Base-by-base conservation (phyloP, 2,113 vertebrate genomes). In the Micromys minutus region DNA sequence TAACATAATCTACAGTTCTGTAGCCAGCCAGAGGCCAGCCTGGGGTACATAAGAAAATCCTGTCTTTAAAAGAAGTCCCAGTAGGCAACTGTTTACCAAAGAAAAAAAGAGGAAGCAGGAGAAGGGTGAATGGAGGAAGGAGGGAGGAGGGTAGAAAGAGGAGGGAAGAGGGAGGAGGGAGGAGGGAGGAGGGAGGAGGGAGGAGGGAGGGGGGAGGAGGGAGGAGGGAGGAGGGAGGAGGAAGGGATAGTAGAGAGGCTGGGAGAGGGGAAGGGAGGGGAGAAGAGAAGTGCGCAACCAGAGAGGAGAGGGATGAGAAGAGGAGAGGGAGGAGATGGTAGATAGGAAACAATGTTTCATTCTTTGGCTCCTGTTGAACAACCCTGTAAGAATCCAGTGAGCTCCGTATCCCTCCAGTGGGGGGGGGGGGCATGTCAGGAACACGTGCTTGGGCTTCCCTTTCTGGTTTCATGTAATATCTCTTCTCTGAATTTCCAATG, bases 161-260 rank as follows among this genome's bases (percentile, higher is more conserved):
- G 50, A 52, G 50, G 4, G 12, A 80, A 29, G 8, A 31, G 1
- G 29, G 6, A 9, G 21, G 77, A 24, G 47, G 19, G 10, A 6
- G 47, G 24, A 31, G 31, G 36, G 31, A 16, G 47, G 42, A 7
- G 13, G 29, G 24, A 9, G 13, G 3, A 4, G 8, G 5, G 31
- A 13, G 29, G 12, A 3, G 31, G 31, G 24, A 13, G 31, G 67
- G 16, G n/a, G 39, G 52, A 87, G 34, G 57, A 16, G 50, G 26
- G 26, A 13, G 29, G 26, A 47, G 17, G n/a, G 8, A n/a, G 67
- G 12, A 71, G 16, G 31, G n/a, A 8, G 17, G 69, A 15, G n/a
- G 71, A 36, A 29, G 5, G 0, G 16, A 3, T 15, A 13, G 1
- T 13, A 29, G 57, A 4, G 39, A 10, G 34, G 9, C 21, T 22